phyloP scores from a whole-genome alignment of 2,888 invertebrate species.

The Drosophila nr. perissopoda region DNA sequence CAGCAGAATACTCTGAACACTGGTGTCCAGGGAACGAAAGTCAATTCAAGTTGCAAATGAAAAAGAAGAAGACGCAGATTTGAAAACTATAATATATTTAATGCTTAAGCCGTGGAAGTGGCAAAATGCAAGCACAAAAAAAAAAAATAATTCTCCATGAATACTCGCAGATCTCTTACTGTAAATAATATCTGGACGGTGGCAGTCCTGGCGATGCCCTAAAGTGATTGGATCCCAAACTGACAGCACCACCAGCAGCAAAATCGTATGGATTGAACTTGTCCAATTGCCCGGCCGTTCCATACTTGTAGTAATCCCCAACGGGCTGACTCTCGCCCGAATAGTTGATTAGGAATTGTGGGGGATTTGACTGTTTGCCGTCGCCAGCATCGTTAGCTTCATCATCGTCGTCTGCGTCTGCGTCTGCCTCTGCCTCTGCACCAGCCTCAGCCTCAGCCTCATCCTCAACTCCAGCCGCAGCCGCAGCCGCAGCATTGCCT shows the following conservation, averaged over 20 bases:
- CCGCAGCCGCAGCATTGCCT: slow-evolving; percentile 29
- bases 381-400: not conserved
- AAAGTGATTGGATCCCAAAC: slow-evolving; percentile 18
- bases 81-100: slow-evolving; percentile 26
- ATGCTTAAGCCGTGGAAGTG: slow-evolving; percentile 16
- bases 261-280: slow-evolving; percentile 19
- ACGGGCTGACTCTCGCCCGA: slow-evolving; percentile 28
- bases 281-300: not conserved
- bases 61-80: not conserved
- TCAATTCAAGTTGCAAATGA: not conserved
- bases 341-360: slow-evolving; percentile 44
- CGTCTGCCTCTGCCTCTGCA: not conserved
- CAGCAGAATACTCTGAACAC: not conserved
- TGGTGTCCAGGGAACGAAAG: not conserved
- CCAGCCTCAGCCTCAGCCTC: not conserved
- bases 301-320: slow-evolving; percentile 18
- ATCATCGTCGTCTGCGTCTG: not conserved
- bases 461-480: not conserved
- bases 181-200: slow-evolving; percentile 43
- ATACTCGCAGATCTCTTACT: not conserved
- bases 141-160: not conserved
- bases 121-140: slow-evolving; percentile 3
- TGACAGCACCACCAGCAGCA: not conserved
- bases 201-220: slow-evolving; percentile 28
- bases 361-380: slow-evolving; percentile 4